These are phyloP conservation scores for Heliconius sara DNA, from an alignment of 2,888 invertebrate species.

Conservation along the genomic window DNA sequence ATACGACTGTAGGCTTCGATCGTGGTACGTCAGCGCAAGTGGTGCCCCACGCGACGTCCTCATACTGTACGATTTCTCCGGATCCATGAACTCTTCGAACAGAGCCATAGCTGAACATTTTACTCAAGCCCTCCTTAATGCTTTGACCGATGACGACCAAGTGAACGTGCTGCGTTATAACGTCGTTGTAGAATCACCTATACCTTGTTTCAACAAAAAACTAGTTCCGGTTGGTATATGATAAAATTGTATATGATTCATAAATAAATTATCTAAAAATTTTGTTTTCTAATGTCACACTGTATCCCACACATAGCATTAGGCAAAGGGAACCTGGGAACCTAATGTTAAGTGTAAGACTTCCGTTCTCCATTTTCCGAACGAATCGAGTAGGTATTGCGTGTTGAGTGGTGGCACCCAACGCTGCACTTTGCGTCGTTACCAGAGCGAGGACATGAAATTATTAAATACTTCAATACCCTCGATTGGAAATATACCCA, in stretches of 20 bases:
- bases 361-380: too few relatives aligned
- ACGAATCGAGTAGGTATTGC: too few relatives aligned
- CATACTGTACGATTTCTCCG: conserved; percentile 73
- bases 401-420: too few relatives aligned
- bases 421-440: too few relatives aligned
- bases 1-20: conserved; percentile 75
- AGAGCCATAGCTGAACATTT: conserved; percentile 65
- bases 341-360: too few relatives aligned
- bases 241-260: neutral
- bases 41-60: conserved; percentile 76
- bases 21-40: conserved; percentile 77
- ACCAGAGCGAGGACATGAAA: too few relatives aligned
- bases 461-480: too few relatives aligned
- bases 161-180: conserved; percentile 76
- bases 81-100: conserved; percentile 77
- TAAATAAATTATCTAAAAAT: neutral
- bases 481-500: too few relatives aligned
- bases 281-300: neutral
- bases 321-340: too few relatives aligned
- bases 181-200: conserved; percentile 66
- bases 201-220: conserved; percentile 71
- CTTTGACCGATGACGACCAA: conserved; percentile 76
- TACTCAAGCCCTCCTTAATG: conserved; percentile 71
- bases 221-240: conserved; percentile 68
- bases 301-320: too few relatives aligned